Percentiles rank a stretch among this genome's conserved stretches.
These are phyloP conservation scores for Pyrocephalus nanus DNA, from an alignment of 2,797 vertebrate species.

Conservation along the genomic window DNA sequence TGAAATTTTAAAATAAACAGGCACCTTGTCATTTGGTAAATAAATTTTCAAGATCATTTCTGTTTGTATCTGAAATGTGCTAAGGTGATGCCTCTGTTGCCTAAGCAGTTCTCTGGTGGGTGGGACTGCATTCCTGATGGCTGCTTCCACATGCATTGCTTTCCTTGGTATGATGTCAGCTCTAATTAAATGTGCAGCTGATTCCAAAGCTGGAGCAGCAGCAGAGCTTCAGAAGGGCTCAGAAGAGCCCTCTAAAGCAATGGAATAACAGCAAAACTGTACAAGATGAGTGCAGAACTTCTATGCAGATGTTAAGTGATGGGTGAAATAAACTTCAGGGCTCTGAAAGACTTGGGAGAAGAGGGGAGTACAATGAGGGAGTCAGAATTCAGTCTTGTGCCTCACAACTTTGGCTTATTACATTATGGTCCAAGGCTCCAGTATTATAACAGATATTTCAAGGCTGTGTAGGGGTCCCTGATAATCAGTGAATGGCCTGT, in stretches of 20 bases:
- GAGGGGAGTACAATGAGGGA: background rate
- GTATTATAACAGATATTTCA: background rate
- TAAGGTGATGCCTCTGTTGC: background rate
- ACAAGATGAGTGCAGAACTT: background rate
- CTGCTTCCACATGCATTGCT: background rate
- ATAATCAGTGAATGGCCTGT: background rate
- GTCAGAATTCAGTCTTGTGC: background rate
- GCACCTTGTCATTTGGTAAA: slow-evolving; percentile 32
- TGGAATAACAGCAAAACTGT: background rate
- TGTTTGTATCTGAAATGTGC: background rate
- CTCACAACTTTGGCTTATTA: background rate
- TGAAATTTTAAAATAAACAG: slow-evolving; percentile 29
- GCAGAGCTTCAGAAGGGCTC: background rate
- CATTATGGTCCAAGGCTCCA: background rate
- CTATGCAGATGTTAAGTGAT: background rate
- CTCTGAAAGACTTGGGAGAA: background rate
- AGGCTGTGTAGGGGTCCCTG: background rate
- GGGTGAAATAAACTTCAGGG: background rate
- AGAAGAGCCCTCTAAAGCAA: background rate
- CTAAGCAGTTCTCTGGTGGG: background rate
- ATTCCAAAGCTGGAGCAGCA: background rate
- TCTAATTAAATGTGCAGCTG: background rate
- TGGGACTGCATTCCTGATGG: background rate
- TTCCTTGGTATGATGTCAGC: background rate
- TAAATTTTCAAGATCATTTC: background rate